These are phyloP conservation scores for Malthinus seriepunctatus DNA, from an alignment of 2,888 invertebrate species.

Conservation along the genomic window DNA sequence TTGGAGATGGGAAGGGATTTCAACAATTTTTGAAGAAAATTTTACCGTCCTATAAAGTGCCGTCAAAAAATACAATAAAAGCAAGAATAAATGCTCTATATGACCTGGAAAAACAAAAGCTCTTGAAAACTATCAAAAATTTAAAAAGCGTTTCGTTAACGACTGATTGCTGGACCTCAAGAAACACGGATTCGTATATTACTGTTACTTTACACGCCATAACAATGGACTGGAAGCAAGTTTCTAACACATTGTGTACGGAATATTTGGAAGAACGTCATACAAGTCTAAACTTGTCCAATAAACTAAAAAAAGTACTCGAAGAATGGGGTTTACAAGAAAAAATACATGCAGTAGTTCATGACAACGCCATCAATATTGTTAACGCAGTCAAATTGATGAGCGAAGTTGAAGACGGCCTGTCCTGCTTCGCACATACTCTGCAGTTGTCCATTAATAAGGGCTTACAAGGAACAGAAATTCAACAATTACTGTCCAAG, in stretches of 20 bases:
- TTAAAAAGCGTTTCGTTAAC: conserved; percentile 16
- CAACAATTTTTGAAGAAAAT: background rate
- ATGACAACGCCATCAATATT: conserved; percentile 40
- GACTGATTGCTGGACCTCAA: conserved; percentile 38
- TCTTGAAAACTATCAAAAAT: background rate
- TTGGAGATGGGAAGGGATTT: background rate
- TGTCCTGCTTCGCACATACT: conserved; percentile 38
- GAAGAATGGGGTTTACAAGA: conserved; percentile 31
- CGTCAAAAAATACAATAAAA: background rate
- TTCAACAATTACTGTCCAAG: conserved; percentile 25
- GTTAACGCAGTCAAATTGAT: conserved; percentile 24
- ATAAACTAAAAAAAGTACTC: conserved; percentile 30
- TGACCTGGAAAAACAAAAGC: background rate
- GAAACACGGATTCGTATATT: conserved; percentile 34
- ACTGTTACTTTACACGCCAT: conserved; percentile 34
- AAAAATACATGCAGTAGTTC: conserved; percentile 33
- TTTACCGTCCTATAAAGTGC: background rate
- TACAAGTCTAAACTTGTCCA: conserved; percentile 30
- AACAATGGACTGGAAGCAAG: conserved; percentile 28
- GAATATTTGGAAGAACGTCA: conserved; percentile 32
- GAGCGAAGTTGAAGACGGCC: conserved; percentile 12
- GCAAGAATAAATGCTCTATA: background rate
- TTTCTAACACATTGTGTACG: conserved; percentile 28
- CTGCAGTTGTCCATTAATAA: conserved; percentile 36
- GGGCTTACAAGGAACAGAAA: background rate